A percentile compares a stretch with the other conserved stretches of the same genome.
These are phyloP conservation scores for Falcunculus frontatus DNA, from an alignment of 2,113 vertebrate genomes.

Conservation along the genomic window DNA sequence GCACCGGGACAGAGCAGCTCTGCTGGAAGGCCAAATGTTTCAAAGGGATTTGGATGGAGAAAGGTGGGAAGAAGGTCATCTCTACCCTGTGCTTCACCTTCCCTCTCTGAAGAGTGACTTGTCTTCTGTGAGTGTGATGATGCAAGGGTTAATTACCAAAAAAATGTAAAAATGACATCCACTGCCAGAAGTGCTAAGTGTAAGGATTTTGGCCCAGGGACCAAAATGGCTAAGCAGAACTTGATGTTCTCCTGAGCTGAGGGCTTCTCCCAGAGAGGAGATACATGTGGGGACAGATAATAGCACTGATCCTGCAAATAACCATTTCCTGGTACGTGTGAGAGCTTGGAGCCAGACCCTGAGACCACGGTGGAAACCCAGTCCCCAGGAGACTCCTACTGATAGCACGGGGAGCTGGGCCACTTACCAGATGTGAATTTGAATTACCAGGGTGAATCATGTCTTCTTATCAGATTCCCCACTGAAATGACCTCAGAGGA, in stretches of 20 bases:
- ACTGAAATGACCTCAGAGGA: neutral
- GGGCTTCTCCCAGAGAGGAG: neutral
- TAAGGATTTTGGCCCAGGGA: neutral
- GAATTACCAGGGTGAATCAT: neutral
- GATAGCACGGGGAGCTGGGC: neutral
- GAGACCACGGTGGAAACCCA: neutral
- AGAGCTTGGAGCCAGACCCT: neutral
- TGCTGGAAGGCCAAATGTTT: neutral
- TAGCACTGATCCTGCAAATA: neutral
- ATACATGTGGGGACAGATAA: neutral
- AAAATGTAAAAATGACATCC: neutral
- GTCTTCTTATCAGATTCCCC: neutral
- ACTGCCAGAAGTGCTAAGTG: neutral
- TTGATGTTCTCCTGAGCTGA: neutral
- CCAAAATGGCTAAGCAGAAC: neutral
- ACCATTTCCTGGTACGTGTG: neutral
- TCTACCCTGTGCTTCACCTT: neutral
- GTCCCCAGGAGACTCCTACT: neutral
- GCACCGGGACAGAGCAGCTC: neutral
- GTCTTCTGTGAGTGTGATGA: rapidly evolving
- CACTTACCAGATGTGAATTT: neutral
- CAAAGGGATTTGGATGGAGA: neutral
- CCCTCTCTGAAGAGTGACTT: neutral
- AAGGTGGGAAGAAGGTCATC: neutral
- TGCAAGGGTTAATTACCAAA: neutral